Conservation (phyloP, 1,140 invertebrate species). For the Hyles vespertilio region DNA sequence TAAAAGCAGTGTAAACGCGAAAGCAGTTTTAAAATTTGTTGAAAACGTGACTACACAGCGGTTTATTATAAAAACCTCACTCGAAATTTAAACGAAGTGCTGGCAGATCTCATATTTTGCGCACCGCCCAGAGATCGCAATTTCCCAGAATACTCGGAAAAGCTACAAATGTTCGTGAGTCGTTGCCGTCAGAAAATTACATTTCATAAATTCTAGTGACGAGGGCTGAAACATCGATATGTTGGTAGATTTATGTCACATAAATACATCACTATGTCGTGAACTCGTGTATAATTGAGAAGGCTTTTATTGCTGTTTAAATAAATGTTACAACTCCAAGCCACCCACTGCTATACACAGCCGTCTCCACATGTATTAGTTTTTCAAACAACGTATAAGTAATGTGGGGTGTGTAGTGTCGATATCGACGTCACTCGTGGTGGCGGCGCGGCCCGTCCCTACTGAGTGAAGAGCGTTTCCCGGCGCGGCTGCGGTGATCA, state of each 20-base stretch:
- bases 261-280: too few relatives aligned
- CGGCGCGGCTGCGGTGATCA: constrained; percentile 53
- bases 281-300: too few relatives aligned
- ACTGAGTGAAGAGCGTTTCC: constrained; percentile 56
- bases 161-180: constrained; percentile 72
- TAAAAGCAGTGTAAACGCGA: too few relatives aligned
- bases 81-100: constrained; percentile 67
- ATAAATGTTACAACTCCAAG: too few relatives aligned
- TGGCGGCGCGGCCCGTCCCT: constrained; percentile 32
- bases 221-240: constrained; percentile 18
- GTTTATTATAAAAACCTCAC: constrained; percentile 65
- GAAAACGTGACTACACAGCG: constrained; percentile 18
- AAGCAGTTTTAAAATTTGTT: constrained; percentile 6
- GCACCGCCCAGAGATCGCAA: constrained; percentile 58
- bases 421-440: constrained; percentile 27
- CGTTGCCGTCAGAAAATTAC: constrained; percentile 69
- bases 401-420: too few relatives aligned
- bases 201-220: constrained; percentile 72
- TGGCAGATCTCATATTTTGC: constrained; percentile 63
- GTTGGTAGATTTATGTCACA: neutral
- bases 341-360: too few relatives aligned
- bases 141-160: constrained; percentile 71
- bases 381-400: too few relatives aligned
- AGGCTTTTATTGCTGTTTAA: too few relatives aligned
- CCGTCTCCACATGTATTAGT: too few relatives aligned